Conservation (phyloP, 2,888 invertebrate species). For the Camptogramma bilineatum region DNA sequence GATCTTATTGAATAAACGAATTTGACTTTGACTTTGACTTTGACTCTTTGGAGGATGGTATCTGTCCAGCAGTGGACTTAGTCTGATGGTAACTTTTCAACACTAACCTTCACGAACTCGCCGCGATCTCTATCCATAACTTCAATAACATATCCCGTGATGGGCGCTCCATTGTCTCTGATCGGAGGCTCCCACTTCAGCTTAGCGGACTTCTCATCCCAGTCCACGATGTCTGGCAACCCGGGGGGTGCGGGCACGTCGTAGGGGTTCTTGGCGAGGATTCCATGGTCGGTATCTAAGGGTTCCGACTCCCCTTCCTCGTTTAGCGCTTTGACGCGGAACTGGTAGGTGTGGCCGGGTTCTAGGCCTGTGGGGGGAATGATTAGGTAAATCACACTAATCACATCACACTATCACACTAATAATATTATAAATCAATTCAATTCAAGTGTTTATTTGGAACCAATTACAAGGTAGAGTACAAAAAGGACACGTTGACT, state of each 20-base stretch:
- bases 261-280: conserved; percentile 98
- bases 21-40: too few species aligned
- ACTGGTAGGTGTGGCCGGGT: conserved; percentile 98
- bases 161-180: conserved; percentile 96
- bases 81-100: too few species aligned
- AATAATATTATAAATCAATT: too few species aligned
- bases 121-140: conserved; percentile 95
- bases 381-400: too few species aligned
- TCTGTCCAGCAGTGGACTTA: too few species aligned
- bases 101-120: conserved; percentile 89
- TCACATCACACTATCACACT: too few species aligned
- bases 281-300: conserved; percentile 94
- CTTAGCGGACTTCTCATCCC: conserved; percentile 95
- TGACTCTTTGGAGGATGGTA: too few species aligned
- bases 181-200: conserved; percentile 96
- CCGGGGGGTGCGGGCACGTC: conserved; percentile 95
- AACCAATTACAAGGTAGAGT: too few species aligned
- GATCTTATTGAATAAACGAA: too few species aligned
- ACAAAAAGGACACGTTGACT: too few species aligned
- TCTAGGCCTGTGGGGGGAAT: conserved; percentile 89
- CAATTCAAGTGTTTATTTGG: too few species aligned
- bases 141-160: conserved; percentile 96
- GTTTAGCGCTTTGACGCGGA: conserved; percentile 98
- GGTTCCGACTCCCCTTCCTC: conserved; percentile 99
- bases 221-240: conserved; percentile 95